Conservation (phyloP, 2,797 vertebrate species). For the Columba guinea region DNA sequence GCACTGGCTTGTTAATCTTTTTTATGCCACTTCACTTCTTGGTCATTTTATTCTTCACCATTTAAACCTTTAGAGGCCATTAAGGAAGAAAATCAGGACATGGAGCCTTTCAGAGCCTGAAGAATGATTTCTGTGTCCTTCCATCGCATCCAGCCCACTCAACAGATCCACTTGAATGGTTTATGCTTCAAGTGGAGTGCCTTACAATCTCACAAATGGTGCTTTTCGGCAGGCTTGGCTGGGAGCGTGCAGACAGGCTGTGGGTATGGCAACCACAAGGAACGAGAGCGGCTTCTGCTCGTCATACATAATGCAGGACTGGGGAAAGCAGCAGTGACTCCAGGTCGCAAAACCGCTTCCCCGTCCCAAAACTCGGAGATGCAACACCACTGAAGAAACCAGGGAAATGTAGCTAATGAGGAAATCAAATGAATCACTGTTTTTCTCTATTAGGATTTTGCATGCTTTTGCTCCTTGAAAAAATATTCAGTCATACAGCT, state of each 20-base stretch:
- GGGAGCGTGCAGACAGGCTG: background rate
- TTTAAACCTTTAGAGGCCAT: background rate
- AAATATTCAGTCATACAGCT: background rate
- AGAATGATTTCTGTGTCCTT: background rate
- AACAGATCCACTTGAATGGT: background rate
- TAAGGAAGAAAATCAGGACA: background rate
- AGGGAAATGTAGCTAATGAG: too few relatives aligned
- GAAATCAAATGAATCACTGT: background rate
- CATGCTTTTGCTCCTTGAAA: background rate
- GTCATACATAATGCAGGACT: too few relatives aligned
- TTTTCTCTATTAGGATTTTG: background rate
- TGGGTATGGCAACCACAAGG: background rate
- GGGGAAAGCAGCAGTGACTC: background rate
- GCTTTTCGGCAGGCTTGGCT: background rate
- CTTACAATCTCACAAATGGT: background rate
- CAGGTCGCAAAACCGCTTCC: background rate
- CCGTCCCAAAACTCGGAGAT: background rate
- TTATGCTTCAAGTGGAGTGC: background rate
- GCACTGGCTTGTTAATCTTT: background rate
- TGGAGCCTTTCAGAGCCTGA: background rate
- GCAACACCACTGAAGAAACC: background rate
- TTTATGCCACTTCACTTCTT: background rate
- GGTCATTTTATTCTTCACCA: background rate
- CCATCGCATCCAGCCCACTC: background rate
- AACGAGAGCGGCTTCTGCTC: background rate